Percentiles rank a stretch among this genome's conserved stretches.
Evolutionary conservation across 2,113 vertebrate species (phyloP).

Genomic region (Pleuronectes platessa): DNA sequence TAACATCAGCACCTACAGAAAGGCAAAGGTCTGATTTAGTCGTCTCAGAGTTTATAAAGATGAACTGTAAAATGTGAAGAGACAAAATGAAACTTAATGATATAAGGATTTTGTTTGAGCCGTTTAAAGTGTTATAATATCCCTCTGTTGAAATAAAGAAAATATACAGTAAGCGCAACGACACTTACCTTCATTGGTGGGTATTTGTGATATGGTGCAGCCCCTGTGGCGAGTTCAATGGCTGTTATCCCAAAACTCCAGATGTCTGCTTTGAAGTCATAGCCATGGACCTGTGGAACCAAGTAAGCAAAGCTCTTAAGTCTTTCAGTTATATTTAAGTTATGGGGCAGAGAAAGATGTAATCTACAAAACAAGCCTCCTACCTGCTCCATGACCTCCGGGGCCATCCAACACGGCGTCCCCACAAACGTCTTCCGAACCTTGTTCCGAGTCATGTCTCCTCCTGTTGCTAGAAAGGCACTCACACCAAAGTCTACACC

Average conservation of each 20-base stretch:
- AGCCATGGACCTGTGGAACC: slow-evolving; percentile 90
- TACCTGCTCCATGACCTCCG: slow-evolving; percentile 99
- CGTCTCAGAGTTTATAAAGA: neutral
- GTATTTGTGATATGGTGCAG: slow-evolving; percentile 98
- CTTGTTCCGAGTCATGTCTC: slow-evolving; percentile 98
- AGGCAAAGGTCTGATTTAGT: slow-evolving; percentile 33
- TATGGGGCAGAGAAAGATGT: neutral
- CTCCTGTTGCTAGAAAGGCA: slow-evolving; percentile 95
- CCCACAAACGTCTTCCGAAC: slow-evolving; percentile 98
- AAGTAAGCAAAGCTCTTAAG: neutral
- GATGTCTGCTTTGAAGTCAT: slow-evolving; percentile 99
- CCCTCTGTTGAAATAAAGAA: slow-evolving; percentile 3
- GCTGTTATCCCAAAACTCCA: slow-evolving; percentile 99
- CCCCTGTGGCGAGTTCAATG: slow-evolving; percentile 95
- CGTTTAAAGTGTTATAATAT: neutral
- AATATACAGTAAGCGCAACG: neutral
- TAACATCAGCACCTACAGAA: slow-evolving; percentile 95
- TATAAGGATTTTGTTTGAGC: neutral
- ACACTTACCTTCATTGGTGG: slow-evolving; percentile 94
- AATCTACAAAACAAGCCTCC: neutral
- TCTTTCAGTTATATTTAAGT: neutral
- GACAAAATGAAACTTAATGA: too few species aligned
- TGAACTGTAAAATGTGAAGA: too few species aligned
- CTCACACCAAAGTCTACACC: slow-evolving; percentile 95
- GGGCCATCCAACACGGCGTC: slow-evolving; percentile 99